phyloP scores from a whole-genome alignment of 2,888 invertebrate genomes.

The Apoderus coryli region DNA sequence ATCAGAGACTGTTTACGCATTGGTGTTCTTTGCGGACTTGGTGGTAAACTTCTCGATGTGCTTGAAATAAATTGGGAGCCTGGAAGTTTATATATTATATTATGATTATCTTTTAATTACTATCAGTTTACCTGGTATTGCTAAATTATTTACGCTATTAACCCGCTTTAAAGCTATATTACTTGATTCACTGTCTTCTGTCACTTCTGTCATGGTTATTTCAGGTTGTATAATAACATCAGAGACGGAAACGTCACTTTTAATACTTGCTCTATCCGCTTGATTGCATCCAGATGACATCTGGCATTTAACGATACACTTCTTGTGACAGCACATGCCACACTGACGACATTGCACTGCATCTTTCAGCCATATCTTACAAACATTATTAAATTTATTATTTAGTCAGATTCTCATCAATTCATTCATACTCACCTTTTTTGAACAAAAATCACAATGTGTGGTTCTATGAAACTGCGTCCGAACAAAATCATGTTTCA shows the following conservation, averaged over 20 bases:
- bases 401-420: constrained; percentile 2
- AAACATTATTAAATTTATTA: constrained; percentile 7
- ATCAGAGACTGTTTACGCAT: constrained; percentile 53
- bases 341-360: constrained; percentile 86
- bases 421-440: constrained; percentile 53
- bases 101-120: too few species aligned
- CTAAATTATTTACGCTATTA: constrained; percentile 54
- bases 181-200: constrained; percentile 22
- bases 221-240: constrained; percentile 30
- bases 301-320: constrained; percentile 82
- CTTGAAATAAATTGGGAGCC: constrained; percentile 35
- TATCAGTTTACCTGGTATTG: constrained; percentile 41
- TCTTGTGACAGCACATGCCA: constrained; percentile 87
- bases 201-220: constrained; percentile 34
- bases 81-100: constrained; percentile 20
- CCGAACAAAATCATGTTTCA: constrained; percentile 62
- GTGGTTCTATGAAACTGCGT: constrained; percentile 83
- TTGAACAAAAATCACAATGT: constrained; percentile 86
- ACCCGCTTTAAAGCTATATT: constrained; percentile 47
- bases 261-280: constrained; percentile 17
- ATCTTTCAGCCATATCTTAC: constrained; percentile 89
- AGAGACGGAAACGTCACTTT: constrained; percentile 19
- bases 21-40: constrained; percentile 62
- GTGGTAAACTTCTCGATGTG: constrained; percentile 51
- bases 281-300: constrained; percentile 45